Conservation (phyloP, 2,888 invertebrate genomes). For the Octodonta nipae region DNA sequence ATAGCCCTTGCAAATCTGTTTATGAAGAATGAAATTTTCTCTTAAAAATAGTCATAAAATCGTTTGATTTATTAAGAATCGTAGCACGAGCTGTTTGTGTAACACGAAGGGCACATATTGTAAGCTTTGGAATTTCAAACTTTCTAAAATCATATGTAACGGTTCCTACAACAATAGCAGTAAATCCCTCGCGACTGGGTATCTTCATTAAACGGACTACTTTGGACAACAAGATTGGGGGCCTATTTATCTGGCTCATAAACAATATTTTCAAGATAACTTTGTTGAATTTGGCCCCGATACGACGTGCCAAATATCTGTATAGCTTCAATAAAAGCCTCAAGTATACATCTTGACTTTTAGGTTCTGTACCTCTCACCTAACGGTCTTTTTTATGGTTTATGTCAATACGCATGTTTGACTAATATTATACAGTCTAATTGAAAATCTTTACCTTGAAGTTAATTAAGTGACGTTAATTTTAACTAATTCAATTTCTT, state of each 20-base stretch:
- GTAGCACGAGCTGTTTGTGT: constrained; percentile 91
- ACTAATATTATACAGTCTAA: too few relatives aligned
- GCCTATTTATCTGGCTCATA: constrained; percentile 92
- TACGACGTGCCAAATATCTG: constrained; percentile 91
- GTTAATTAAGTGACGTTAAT: too few relatives aligned
- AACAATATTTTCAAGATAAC: constrained; percentile 87
- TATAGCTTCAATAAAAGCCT: constrained; percentile 88
- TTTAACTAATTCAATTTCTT: too few relatives aligned
- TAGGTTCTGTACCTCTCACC: constrained; percentile 93
- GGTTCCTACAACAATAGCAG: constrained; percentile 87
- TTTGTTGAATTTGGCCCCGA: constrained; percentile 90
- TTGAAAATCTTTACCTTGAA: too few relatives aligned
- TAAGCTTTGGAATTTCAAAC: constrained; percentile 80
- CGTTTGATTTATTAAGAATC: too few relatives aligned
- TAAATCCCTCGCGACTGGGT: constrained; percentile 71
- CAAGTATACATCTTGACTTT: constrained; percentile 95
- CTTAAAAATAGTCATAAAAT: too few relatives aligned
- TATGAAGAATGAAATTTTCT: too few relatives aligned
- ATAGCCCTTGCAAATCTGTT: too few relatives aligned
- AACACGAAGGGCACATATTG: constrained; percentile 85
- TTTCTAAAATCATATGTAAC: constrained; percentile 91
- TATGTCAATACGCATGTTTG: constrained; percentile 99
- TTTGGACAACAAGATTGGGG: constrained; percentile 85
- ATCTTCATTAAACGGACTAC: constrained; percentile 78
- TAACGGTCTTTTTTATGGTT: constrained; percentile 98